A percentile compares a stretch with the other conserved stretches of the same genome.
Evolutionary conservation across 2,113 vertebrate species (phyloP).

Genomic region (Oncorhynchus nerka): DNA sequence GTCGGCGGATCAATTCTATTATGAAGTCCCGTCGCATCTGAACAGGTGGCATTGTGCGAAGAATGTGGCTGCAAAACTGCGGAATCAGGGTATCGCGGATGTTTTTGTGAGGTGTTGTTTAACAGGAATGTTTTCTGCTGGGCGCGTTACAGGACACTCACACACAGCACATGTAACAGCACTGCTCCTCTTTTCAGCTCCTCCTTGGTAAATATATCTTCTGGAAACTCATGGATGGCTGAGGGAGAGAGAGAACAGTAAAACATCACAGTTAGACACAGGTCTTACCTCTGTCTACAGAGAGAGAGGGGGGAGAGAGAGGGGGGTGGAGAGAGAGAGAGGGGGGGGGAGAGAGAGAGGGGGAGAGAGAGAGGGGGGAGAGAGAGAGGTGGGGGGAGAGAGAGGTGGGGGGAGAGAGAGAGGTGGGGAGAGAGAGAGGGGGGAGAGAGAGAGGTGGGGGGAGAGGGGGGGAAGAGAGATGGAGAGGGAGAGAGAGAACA

Average conservation of each 20-base stretch:
- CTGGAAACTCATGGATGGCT: conserved; percentile 79
- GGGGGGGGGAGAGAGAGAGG: background rate
- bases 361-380: conserved; percentile 4
- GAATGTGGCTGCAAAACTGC: background rate
- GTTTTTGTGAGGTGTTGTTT: background rate
- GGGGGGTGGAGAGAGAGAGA: background rate
- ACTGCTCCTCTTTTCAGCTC: conserved; percentile 72
- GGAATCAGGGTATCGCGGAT: background rate
- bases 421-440: background rate
- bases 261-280: background rate
- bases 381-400: background rate
- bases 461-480: no score
- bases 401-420: background rate
- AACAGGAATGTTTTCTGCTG: background rate
- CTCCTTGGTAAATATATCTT: conserved; percentile 77
- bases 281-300: background rate
- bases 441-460: background rate
- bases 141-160: conserved; percentile 48
- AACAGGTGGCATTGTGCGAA: background rate
- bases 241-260: background rate
- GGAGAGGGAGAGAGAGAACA: background rate
- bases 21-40: background rate
- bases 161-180: conserved; percentile 73
- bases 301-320: background rate
- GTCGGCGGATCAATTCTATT: background rate